Percentiles rank a stretch among this genome's conserved stretches.
Conservation (phyloP, 2,797 vertebrate species). For the Garrulus glandarius region DNA sequence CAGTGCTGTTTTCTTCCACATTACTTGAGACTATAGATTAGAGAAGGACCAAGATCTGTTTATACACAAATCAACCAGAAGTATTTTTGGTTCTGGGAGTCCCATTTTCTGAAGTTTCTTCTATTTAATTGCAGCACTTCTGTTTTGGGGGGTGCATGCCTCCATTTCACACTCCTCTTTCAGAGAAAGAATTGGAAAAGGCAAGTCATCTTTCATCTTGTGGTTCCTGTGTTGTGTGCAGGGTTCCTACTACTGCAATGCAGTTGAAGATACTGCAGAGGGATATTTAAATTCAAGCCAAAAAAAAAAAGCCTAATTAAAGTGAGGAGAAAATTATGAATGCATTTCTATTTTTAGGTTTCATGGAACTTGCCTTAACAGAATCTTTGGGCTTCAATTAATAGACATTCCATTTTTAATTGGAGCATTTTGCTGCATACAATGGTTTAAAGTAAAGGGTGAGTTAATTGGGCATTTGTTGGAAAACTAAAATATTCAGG, state of each 20-base stretch:
- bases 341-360: constrained; percentile 56
- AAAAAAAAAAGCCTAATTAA: constrained; percentile 28
- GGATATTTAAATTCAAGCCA: constrained; percentile 42
- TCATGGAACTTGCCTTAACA: background rate
- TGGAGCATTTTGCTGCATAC: background rate
- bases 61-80: background rate
- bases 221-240: background rate
- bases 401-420: constrained; percentile 31
- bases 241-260: constrained; percentile 42
- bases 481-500: background rate
- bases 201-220: background rate
- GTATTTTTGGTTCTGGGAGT: background rate
- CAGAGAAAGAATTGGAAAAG: background rate
- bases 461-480: background rate
- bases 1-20: background rate
- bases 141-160: background rate
- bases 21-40: background rate
- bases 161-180: background rate
- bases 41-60: background rate
- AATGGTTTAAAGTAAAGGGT: background rate
- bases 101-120: background rate
- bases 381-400: constrained; percentile 46
- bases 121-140: background rate
- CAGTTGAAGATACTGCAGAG: constrained; percentile 55
- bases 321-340: constrained; percentile 47